phyloP scores from a whole-genome alignment of 2,113 vertebrate genomes.

The Ceratotherium simum region DNA sequence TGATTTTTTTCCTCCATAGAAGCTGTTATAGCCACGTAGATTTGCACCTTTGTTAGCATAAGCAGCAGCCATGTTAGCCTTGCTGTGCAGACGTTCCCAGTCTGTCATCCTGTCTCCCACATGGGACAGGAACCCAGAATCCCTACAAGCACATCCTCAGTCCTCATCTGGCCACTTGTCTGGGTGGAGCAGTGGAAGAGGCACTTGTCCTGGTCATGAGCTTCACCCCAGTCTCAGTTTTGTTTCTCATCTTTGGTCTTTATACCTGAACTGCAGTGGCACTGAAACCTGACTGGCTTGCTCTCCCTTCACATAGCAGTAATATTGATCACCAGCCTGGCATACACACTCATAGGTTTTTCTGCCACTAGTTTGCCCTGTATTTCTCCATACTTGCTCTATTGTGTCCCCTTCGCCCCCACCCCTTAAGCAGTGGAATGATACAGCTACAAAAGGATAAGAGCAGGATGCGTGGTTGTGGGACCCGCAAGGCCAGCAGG shows the following conservation, averaged over 20 bases:
- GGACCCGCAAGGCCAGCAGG: background rate
- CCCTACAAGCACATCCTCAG: background rate
- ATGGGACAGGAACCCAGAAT: background rate
- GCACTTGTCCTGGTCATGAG: background rate
- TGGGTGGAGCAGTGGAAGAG: too few species aligned
- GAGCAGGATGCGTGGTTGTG: background rate
- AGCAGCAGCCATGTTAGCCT: rapidly evolving
- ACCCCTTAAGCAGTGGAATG: background rate
- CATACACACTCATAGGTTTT: too few species aligned
- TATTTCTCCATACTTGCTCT: background rate
- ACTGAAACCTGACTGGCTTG: background rate
- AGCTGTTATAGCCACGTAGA: background rate
- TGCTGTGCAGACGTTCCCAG: background rate
- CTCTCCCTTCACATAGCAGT: too few species aligned
- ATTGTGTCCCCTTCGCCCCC: rapidly evolving
- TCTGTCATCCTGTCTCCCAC: too few species aligned
- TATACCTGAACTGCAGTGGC: background rate
- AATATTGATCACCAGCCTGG: background rate
- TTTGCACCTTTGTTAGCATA: rapidly evolving
- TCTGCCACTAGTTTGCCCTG: background rate
- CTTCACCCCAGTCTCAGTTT: background rate
- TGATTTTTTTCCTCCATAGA: background rate
- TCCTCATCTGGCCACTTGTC: background rate
- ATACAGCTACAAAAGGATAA: background rate
- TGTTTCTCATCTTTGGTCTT: background rate